These are phyloP conservation scores for Tenualosa thibaudeaui DNA, from an alignment of 2,797 vertebrate species.

Conservation along the genomic window DNA sequence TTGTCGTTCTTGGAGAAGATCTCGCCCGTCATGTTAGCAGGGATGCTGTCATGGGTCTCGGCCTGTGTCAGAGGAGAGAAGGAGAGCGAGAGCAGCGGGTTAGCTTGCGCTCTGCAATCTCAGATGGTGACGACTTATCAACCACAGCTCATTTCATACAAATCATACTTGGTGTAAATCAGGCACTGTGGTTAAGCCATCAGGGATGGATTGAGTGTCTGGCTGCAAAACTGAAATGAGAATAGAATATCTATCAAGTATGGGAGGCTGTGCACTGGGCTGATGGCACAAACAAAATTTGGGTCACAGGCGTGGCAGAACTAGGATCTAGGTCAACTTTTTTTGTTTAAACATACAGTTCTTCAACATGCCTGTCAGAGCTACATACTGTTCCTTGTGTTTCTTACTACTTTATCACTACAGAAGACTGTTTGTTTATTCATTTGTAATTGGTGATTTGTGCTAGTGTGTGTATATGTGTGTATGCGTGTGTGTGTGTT, in stretches of 20 bases:
- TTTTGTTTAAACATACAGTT: neutral
- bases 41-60: conserved; percentile 75
- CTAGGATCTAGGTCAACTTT: neutral
- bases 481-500: neutral
- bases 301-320: neutral
- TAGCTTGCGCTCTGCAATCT: neutral
- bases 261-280: neutral
- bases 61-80: conserved; percentile 68
- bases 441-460: neutral
- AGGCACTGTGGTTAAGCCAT: neutral
- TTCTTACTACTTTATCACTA: neutral
- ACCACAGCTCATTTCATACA: neutral
- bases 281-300: neutral
- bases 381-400: neutral
- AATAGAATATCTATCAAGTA: neutral
- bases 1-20: conserved; percentile 85
- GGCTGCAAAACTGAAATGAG: neutral
- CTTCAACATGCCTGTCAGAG: neutral
- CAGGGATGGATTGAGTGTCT: neutral
- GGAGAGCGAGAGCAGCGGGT: neutral
- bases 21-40: conserved; percentile 77
- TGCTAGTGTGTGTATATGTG: neutral
- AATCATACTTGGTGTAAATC: too few species aligned
- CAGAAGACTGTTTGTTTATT: neutral
- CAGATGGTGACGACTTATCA: neutral